Evolutionary conservation across 2,888 invertebrate species (phyloP), one percentile per base, ranked within the genome.

Genomic region (Brachyptera putata): DNA sequence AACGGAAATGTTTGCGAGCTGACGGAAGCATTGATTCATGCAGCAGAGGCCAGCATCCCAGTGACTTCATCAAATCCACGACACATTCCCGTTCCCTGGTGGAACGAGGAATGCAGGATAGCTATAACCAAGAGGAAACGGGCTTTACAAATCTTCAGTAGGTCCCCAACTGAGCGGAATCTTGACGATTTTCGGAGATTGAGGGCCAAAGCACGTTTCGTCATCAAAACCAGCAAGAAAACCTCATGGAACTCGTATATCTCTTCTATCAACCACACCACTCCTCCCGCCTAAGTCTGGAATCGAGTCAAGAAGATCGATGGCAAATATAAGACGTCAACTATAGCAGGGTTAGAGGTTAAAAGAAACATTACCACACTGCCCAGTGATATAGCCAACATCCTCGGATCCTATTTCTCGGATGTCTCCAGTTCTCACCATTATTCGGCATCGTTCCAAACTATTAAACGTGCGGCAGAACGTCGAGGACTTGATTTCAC

Each of bases 361-460:
- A 46, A 46, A 18, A 46, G 46, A 46, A 16, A 5, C 9, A 16
- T 46, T 16, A n/a, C 13, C n/a, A 46, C 22, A n/a, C 4, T 24
- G 7, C 46, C 46, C 21, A 46, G 24, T 24, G 46, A 46, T 21
- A 46, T 46, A 13, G 24, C 21, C 9, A 21, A 24, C 24, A 11
- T 16, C 24, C 21, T 46, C 2, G 46, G 46, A n/a, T 37, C 36
- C 14, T 22, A 56, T 25, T 56, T 16, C 21, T 36, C 39, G 3
- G 22, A 56, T 22, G 25, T 39, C 37, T 56, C 56, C 22, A 39
- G 39, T 18, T 56, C 56, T 16, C 39, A 36, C 9, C 37, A 56
- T 25, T 39, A 56, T 22, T 37, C 37, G 39, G 24, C 37, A 24
- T 39, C 39, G 21, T 56, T 56, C 18, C 56, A 24, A 11, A 3